Conservation (phyloP, 1,140 invertebrate species). For the Sarcophaga bullata region DNA sequence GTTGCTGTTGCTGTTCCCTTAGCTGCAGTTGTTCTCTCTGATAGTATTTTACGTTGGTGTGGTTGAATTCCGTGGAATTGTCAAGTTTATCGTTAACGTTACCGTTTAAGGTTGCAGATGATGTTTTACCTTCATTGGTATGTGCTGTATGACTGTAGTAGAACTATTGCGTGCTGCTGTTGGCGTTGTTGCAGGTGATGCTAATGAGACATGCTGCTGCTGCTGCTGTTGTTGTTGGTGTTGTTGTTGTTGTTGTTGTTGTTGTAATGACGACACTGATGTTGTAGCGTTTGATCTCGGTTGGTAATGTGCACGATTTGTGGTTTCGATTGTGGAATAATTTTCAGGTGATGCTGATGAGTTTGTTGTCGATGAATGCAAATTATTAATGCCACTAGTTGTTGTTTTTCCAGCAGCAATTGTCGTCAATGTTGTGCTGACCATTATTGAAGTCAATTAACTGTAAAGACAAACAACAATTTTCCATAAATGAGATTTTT, state of each 20-base stretch:
- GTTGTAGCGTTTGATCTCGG: neutral
- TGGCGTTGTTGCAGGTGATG: constrained; percentile 49
- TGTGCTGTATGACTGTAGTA: neutral
- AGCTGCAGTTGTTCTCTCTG: constrained; percentile 41
- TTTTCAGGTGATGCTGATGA: constrained; percentile 50
- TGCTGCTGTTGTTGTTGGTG: constrained; percentile 50
- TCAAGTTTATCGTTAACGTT: constrained; percentile 23
- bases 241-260: constrained; percentile 49
- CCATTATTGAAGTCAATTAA: constrained; percentile 65
- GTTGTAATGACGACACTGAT: constrained; percentile 45
- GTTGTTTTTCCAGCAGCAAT: constrained; percentile 64
- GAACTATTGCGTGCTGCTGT: constrained; percentile 39
- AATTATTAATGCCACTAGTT: constrained; percentile 62
- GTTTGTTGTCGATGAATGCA: constrained; percentile 54
- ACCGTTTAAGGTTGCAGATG: neutral
- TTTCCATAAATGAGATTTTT: no score
- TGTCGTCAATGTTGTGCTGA: constrained; percentile 65
- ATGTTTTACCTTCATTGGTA: constrained; percentile 12
- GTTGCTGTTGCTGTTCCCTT: constrained; percentile 45
- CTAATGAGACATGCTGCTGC: constrained; percentile 36
- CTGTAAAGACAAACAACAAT: constrained; percentile 46
- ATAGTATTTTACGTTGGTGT: constrained; percentile 12
- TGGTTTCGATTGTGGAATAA: constrained; percentile 18
- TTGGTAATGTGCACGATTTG: constrained; percentile 36
- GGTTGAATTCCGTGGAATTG: neutral